phyloP scores from a whole-genome alignment of 2,888 invertebrate genomes.

The Rhorus exstirpatorius region DNA sequence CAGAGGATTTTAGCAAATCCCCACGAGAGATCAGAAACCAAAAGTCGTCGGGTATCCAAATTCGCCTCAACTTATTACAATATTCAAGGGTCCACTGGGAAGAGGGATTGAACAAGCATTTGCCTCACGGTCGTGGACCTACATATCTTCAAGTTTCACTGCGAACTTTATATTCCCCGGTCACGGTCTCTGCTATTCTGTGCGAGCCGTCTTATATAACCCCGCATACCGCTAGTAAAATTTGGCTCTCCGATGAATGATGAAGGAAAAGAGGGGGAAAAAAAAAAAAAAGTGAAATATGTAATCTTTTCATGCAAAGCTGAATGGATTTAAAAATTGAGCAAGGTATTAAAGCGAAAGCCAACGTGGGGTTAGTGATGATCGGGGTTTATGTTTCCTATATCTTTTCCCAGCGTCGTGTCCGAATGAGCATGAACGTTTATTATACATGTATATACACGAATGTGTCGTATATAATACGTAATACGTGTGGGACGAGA shows the following conservation, averaged over 20 bases:
- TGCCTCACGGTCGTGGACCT: constrained; percentile 16
- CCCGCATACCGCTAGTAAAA: neutral
- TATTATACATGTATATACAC: neutral
- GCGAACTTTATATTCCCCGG: constrained; percentile 14
- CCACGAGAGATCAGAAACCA: neutral
- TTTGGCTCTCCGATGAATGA: constrained; percentile 9
- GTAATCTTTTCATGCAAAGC: constrained; percentile 11
- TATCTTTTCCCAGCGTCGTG: constrained; percentile 15
- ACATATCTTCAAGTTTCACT: neutral
- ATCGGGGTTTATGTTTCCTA: constrained; percentile 30
- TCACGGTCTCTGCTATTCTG: constrained; percentile 34
- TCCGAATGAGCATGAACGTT: constrained; percentile 37
- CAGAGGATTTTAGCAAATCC: constrained; percentile 31
- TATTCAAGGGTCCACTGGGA: constrained; percentile 56
- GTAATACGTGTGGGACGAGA: constrained; percentile 38
- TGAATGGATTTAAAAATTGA: neutral
- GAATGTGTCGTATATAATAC: constrained; percentile 35
- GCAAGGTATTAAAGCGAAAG: neutral
- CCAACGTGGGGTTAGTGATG: constrained; percentile 5
- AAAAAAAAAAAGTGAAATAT: neutral
- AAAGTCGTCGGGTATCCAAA: constrained; percentile 33
- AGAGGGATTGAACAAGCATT: constrained; percentile 12
- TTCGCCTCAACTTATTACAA: constrained; percentile 48
- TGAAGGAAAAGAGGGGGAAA: neutral
- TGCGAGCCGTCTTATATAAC: constrained; percentile 5